A percentile compares a stretch with the other conserved stretches of the same genome.
Evolutionary conservation across 2,113 vertebrate genomes (phyloP).

Genomic region (Sebastes fasciatus): DNA sequence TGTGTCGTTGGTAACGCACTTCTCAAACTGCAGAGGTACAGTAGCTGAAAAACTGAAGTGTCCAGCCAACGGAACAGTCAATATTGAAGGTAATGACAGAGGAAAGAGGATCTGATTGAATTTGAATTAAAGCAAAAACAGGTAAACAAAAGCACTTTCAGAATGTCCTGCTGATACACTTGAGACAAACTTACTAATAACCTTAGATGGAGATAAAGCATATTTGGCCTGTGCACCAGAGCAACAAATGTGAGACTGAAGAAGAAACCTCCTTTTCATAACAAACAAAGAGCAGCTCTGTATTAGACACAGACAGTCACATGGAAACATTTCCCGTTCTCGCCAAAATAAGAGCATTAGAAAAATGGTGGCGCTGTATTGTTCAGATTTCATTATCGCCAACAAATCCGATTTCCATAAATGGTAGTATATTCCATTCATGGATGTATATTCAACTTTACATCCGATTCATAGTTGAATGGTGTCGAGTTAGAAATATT

Average conservation of each 20-base stretch:
- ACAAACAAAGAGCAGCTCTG: slow-evolving; percentile 57
- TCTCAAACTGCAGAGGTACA: neutral
- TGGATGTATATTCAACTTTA: neutral
- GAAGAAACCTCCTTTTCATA: neutral
- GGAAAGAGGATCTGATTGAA: neutral
- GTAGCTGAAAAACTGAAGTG: neutral
- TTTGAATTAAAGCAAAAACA: slow-evolving; percentile 28
- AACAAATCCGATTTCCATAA: neutral
- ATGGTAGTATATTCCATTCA: neutral
- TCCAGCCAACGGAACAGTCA: neutral
- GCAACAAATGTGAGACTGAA: slow-evolving; percentile 17
- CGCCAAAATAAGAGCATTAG: neutral
- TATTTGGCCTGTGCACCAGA: slow-evolving; percentile 1
- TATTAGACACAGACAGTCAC: slow-evolving; percentile 31
- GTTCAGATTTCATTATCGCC: neutral
- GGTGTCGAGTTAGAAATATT: neutral
- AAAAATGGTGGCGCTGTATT: neutral
- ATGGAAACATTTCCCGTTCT: slow-evolving; percentile 3
- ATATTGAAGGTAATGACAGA: neutral
- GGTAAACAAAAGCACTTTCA: slow-evolving; percentile 3
- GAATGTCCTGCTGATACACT: neutral
- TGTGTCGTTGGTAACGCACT: neutral
- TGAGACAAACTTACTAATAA: neutral
- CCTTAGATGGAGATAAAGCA: slow-evolving; percentile 11
- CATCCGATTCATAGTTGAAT: neutral